Conservation (phyloP, 2,888 invertebrate species). For the Terebella lapidaria region DNA sequence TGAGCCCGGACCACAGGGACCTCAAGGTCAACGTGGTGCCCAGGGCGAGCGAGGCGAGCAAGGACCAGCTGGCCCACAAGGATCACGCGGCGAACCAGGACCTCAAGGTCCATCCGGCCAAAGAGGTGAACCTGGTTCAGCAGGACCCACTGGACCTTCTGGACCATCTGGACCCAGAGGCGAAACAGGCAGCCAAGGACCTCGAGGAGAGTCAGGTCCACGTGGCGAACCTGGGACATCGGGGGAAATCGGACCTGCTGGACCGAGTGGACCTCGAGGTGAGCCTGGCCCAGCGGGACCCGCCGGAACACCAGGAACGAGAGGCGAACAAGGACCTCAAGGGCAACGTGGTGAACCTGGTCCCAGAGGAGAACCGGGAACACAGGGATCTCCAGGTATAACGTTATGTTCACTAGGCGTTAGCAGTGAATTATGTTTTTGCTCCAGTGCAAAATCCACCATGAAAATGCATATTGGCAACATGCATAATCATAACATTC, state of each 20-base stretch:
- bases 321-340: conserved; percentile 5
- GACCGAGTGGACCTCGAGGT: conserved; percentile 12
- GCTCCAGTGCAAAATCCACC: too few species aligned
- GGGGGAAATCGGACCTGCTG: too few species aligned
- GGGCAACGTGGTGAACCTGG: conserved; percentile 11
- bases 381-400: not conserved
- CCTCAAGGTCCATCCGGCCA: conserved; percentile 10
- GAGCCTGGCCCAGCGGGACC: conserved; percentile 18
- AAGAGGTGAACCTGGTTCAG: conserved; percentile 12
- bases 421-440: too few species aligned
- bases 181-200: conserved; percentile 22
- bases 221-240: conserved; percentile 2
- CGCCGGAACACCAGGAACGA: conserved; percentile 6
- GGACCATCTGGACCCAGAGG: conserved; percentile 27
- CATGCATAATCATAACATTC: too few species aligned
- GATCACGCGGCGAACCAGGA: conserved; percentile 21
- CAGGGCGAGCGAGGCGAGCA: conserved; percentile 20
- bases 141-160: conserved; percentile 19
- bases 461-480: too few species aligned
- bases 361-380: conserved; percentile 12
- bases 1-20: conserved; percentile 11
- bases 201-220: conserved; percentile 8
- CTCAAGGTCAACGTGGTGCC: conserved; percentile 10
- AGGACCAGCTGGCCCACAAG: conserved; percentile 15
- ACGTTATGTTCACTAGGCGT: too few species aligned